Evolutionary conservation across 2,113 vertebrate species (phyloP).

Genomic region (Hippocampus zosterae): DNA sequence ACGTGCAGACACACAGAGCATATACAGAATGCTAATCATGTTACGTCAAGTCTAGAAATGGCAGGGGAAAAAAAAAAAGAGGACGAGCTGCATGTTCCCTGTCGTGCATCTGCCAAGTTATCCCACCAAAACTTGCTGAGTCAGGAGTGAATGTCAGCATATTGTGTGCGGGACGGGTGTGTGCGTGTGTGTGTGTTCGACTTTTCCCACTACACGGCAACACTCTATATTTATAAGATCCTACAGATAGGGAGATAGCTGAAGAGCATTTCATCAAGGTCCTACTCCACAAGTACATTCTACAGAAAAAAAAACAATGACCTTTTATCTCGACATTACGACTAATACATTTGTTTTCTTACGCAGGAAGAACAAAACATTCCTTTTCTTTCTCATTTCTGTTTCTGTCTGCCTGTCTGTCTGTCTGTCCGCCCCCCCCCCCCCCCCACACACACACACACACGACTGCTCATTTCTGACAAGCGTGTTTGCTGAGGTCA

Average conservation of each 20-base stretch:
- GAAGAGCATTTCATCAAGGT: neutral
- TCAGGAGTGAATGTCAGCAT: slow-evolving; percentile 40
- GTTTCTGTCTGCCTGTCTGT: neutral
- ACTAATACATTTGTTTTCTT: neutral
- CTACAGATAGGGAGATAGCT: neutral
- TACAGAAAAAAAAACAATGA: neutral
- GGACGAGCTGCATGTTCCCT: slow-evolving; percentile 15
- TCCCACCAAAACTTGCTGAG: slow-evolving; percentile 28
- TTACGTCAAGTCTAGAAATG: slow-evolving; percentile 25
- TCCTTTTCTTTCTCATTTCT: neutral
- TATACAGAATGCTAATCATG: neutral
- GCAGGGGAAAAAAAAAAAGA: neutral
- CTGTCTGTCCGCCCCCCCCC: no score
- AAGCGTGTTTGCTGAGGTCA: slow-evolving; percentile 46
- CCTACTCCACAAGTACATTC: neutral
- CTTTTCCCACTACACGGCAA: neutral
- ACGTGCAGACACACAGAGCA: neutral
- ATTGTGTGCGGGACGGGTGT: slow-evolving; percentile 21
- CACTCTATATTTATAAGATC: neutral
- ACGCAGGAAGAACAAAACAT: neutral
- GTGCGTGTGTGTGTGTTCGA: slow-evolving; percentile 4
- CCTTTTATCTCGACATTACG: neutral
- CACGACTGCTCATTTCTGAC: slow-evolving; percentile 18
- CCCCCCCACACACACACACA: slow-evolving; percentile 5
- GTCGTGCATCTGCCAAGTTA: slow-evolving; percentile 33